Base-by-base conservation (phyloP, 2,113 vertebrate species). In the Dasyprocta punctata region DNA sequence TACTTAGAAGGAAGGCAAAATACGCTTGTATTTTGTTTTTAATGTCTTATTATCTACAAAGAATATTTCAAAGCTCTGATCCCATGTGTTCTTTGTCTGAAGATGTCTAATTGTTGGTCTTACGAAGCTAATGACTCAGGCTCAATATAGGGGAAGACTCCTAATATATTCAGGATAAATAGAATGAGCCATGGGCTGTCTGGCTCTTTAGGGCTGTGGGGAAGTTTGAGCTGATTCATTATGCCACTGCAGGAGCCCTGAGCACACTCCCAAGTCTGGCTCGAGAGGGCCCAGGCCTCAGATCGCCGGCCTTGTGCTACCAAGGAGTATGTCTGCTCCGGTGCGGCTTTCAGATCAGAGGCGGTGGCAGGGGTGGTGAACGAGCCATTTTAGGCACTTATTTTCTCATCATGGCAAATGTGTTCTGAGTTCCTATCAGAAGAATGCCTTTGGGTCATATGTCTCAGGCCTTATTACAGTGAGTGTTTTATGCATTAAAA, bases 1-100 rank as follows among this genome's bases (percentile, higher is more conserved):
- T 95, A 28, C 19, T 71, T 95, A 93, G 65, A 83, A 90, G 67
- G 60, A 95, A 91, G 26, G 24, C 60, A 83, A 71, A 71, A 49
- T 36, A 69, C 67, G 65, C 47, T 90, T 71, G 44, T 83, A 49
- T 71, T 78, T 65, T 78, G 47, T 82, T 88, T 54, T 2, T 54
- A 83, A 61, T n/a, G 38, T 82, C 44, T 90, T 93, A 44, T 47
- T 89, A 52, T 63, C 77, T 75, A 71, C 3, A 65, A 95, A 65
- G 26, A 60, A 49, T 17, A 81, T 36, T 78, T 92, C 49, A 58
- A 60, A 81, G 30, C 10, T 83, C 47, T 83, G 52, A 38, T 3
- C 49, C 22, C 26, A 11, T 38, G 11, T 52, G 38, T 44, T 91
- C 47, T 63, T 41, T 89, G 26, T 49, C 49, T 60, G 61, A 94